Evolutionary conservation across 2,888 invertebrate species (phyloP), one percentile per base, ranked within the genome.

Genomic region (Stenoptilia bipunctidactyla): DNA sequence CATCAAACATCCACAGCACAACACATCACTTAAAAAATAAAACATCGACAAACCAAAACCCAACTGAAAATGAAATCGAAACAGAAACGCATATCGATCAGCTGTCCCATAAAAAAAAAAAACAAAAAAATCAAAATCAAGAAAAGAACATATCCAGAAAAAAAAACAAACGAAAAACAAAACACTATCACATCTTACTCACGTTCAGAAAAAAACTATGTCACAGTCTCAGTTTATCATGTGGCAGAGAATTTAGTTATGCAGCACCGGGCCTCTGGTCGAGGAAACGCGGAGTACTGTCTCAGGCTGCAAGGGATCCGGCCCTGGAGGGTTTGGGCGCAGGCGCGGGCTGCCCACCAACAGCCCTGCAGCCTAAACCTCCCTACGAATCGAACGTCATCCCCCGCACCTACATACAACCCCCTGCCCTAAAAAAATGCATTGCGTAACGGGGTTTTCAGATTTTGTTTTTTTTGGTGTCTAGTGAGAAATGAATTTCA

Each of bases 281-380:
- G 76, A 77, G 85, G 85, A 85, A 80, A 74, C 77, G 73, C 71
- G 74, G 75, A 74, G 84, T 85, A 87, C 87, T 87, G 87, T 87
- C 87, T 86, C 83, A 85, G 85, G 73, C 73, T 73, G 82, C 77
- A 80, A 87, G 86, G 87, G 86, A 82, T 71, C 79, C 86, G 85
- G 85, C 86, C 76, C 54, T 48, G 50, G 13, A 14, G 34, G 20
- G n/a, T 59, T 53, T 63, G 53, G 49, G 72, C 85, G 84, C 85
- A 76, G 57, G 85, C 85, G 85, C 73, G 75, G 57, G 66, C 70
- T 79, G 84, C 84, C 85, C 85, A 82, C 83, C 76, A 83, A 83
- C 83, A 83, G 83, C 80, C 76, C 71, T 74, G 75, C 75, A 68
- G 59, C 67, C 67, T 55, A n/a, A n/a, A 49, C 45, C 52, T 45